Base-by-base conservation (phyloP, 1,140 invertebrate species). In the Hyphantria cunea region DNA sequence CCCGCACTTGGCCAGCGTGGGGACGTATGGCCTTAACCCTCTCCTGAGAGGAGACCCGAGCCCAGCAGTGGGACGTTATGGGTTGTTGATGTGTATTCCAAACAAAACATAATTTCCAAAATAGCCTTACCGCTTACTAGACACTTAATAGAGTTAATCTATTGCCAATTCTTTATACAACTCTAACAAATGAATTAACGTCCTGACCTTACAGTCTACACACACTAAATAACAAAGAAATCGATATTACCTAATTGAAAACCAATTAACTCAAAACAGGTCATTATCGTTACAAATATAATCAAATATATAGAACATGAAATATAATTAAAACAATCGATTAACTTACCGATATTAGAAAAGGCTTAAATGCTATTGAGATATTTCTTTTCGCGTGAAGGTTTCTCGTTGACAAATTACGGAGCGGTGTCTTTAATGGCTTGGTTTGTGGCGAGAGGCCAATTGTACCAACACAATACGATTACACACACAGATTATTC, bases 401-500 rank as follows among this genome's bases (percentile, higher is more conserved):
- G 55, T 58, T 34, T 58, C 44, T 34, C 25, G 71, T 82, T 89
- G 86, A 89, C 86, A 86, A 88, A 88, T 86, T 84, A 76, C 72
- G 67, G 67, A 37, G 72, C 79, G 78, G 84, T 67, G 61, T 59
- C 72, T 80, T 83, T 84, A 34, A 63, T 72, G 68, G 68, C 65
- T 71, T 45, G 68, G 53, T 33, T 60, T 53, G 60, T 58, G 76
- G 75, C 76, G 78, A 80, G 72, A 74, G 50, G 74, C 69, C 72
- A 71, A 78, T 81, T 84, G 77, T 84, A 71, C 66, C 75, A 69
- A 64, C 64, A 86, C 81, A 86, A 83, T 81, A 72, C 78, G 78
- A 82, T 84, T 83, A 76, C 81, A 78, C 81, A 80, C 73, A 74
- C 74, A 82, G 77, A 85, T 84, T 86, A 83, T 76, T 79, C 77